Conservation (phyloP, 2,797 vertebrate species). For the Pipistrellus pipistrellus region DNA sequence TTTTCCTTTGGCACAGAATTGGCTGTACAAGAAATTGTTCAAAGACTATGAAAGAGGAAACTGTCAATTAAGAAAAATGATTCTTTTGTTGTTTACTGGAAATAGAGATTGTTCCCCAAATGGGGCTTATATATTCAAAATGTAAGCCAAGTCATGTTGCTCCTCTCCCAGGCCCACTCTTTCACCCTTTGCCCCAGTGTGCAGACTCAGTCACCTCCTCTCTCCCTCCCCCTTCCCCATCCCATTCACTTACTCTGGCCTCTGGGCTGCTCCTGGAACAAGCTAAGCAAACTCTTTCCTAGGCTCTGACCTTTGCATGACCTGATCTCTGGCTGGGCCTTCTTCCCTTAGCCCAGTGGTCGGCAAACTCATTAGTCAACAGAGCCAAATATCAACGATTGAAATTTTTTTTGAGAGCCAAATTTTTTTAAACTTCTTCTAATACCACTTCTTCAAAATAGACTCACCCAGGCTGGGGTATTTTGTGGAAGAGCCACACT, state of each 20-base stretch:
- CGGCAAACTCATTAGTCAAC: too few relatives aligned
- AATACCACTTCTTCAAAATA: too few relatives aligned
- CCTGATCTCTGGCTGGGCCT: not conserved
- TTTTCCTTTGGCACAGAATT: slow-evolving; percentile 50
- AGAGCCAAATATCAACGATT: too few relatives aligned
- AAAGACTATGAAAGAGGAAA: slow-evolving; percentile 42
- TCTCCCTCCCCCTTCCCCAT: not conserved
- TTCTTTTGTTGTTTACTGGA: slow-evolving; percentile 41
- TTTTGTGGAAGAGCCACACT: too few relatives aligned
- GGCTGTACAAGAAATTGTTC: slow-evolving; percentile 32
- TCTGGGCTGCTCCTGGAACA: not conserved
- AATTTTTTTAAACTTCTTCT: too few relatives aligned
- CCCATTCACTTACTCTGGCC: not conserved
- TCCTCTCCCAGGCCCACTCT: not conserved
- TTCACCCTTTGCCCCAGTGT: not conserved
- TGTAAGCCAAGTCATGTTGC: not conserved
- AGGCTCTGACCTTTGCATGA: not conserved
- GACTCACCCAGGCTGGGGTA: too few relatives aligned
- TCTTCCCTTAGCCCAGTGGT: not conserved
- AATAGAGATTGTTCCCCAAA: not conserved
- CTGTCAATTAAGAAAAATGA: slow-evolving; percentile 44
- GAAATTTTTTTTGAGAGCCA: too few relatives aligned
- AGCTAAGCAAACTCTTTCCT: not conserved
- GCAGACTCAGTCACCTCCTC: not conserved
- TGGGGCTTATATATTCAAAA: not conserved